Evolutionary conservation across 2,888 invertebrate species (phyloP).

Genomic region (Cacoxenus indagator): DNA sequence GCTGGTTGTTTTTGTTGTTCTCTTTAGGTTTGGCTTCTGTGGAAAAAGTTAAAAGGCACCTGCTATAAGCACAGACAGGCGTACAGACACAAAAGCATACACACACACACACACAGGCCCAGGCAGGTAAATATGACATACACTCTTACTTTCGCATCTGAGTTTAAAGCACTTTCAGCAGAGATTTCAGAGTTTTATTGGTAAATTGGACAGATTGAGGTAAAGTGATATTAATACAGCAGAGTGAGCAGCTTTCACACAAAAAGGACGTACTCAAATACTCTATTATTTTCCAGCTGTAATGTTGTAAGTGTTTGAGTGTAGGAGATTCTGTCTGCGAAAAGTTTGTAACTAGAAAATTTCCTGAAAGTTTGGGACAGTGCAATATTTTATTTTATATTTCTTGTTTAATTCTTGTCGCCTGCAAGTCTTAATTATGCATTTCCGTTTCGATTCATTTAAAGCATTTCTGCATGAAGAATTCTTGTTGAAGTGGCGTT

Average conservation of each 20-base stretch:
- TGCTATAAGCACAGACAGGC: conserved; percentile 32
- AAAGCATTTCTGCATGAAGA: too few species aligned
- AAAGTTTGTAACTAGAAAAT: background rate
- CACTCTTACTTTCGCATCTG: conserved; percentile 37
- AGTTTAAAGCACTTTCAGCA: conserved; percentile 46
- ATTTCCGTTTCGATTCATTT: background rate
- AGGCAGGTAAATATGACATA: conserved; percentile 15
- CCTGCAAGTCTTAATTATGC: background rate
- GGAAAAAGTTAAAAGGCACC: conserved; percentile 57
- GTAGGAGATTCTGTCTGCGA: background rate
- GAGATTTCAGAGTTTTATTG: conserved; percentile 56
- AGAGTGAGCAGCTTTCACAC: background rate
- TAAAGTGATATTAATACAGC: conserved; percentile 56
- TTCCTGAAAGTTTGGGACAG: background rate
- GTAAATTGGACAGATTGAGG: conserved; percentile 62
- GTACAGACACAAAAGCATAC: conserved; percentile 28
- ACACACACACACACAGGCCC: conserved; percentile 18
- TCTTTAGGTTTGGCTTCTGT: too few species aligned
- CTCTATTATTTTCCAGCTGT: background rate
- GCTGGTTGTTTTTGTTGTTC: conserved; percentile 53
- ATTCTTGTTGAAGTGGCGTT: too few species aligned
- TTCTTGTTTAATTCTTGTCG: background rate
- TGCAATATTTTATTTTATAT: background rate
- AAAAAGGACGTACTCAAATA: background rate
- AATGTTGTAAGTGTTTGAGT: background rate